Conservation (phyloP, 1,140 invertebrate species). For the Laupala kohalensis region DNA sequence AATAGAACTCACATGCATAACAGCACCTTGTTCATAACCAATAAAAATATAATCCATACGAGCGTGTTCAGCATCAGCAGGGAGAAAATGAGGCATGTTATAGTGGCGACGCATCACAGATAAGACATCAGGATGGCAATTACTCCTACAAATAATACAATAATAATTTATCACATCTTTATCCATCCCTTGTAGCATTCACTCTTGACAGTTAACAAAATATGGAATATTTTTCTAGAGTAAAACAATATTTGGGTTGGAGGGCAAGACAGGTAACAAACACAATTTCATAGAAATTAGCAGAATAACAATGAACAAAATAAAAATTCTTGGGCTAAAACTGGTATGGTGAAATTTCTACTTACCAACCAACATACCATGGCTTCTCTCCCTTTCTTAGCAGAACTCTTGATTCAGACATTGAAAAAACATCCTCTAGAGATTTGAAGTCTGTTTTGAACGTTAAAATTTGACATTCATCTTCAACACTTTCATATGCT, state of each 20-base stretch:
- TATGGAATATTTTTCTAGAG: neutral
- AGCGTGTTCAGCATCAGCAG: conserved; percentile 73
- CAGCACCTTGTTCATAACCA: conserved; percentile 79
- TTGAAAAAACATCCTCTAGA: conserved; percentile 63
- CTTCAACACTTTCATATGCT: conserved; percentile 50
- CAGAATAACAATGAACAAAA: too few species aligned
- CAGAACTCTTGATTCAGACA: conserved; percentile 48
- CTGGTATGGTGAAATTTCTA: too few species aligned
- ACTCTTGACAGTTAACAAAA: neutral
- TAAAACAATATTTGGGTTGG: neutral
- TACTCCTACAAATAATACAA: conserved; percentile 48
- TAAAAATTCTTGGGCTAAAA: too few species aligned
- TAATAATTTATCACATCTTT: neutral
- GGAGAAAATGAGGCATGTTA: conserved; percentile 72
- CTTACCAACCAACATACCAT: conserved; percentile 89
- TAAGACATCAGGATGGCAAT: conserved; percentile 69
- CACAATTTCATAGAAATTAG: neutral
- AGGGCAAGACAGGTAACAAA: neutral
- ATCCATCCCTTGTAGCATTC: neutral
- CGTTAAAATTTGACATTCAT: conserved; percentile 79
- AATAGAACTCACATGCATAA: conserved; percentile 69
- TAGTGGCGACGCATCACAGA: conserved; percentile 66
- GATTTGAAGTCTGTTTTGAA: conserved; percentile 74
- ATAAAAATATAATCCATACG: conserved; percentile 88
- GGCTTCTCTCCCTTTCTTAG: conserved; percentile 46